Percentiles rank a stretch among this genome's conserved stretches.
Evolutionary conservation across 2,888 invertebrate genomes (phyloP).

Genomic region (Clitarchus hookeri): DNA sequence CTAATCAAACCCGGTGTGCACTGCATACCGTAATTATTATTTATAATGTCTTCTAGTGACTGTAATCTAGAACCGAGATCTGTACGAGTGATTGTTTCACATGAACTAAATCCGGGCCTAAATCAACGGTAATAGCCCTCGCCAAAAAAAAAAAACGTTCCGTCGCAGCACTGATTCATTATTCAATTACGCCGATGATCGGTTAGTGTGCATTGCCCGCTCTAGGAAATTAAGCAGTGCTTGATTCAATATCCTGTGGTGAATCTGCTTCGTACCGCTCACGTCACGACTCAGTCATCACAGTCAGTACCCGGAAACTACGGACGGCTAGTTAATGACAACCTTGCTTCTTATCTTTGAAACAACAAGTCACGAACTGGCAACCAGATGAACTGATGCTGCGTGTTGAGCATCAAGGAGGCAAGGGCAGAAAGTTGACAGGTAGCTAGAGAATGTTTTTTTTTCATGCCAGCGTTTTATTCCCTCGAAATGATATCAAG

Average conservation of each 20-base stretch:
- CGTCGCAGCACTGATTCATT: background rate
- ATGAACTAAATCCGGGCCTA: no score
- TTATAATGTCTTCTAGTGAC: no score
- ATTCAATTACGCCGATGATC: background rate
- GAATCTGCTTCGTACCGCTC: background rate
- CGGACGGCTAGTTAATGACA: background rate
- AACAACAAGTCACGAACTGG: background rate
- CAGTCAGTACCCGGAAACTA: background rate
- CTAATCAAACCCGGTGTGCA: no score
- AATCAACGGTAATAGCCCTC: background rate
- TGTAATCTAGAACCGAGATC: no score
- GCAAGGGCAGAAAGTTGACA: no score
- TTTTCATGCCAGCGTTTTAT: no score
- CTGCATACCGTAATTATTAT: no score
- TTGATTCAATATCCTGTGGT: background rate
- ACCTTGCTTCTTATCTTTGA: background rate
- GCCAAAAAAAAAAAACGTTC: background rate
- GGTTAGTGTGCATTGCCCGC: background rate
- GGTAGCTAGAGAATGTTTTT: no score
- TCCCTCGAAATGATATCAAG: no score
- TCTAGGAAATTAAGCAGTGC: background rate
- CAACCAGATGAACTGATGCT: background rate
- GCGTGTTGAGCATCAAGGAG: no score
- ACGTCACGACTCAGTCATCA: background rate
- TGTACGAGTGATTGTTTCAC: no score